These are phyloP conservation scores for Pipistrellus pygmaeus DNA, from an alignment of 2,797 vertebrate species.

Conservation along the genomic window DNA sequence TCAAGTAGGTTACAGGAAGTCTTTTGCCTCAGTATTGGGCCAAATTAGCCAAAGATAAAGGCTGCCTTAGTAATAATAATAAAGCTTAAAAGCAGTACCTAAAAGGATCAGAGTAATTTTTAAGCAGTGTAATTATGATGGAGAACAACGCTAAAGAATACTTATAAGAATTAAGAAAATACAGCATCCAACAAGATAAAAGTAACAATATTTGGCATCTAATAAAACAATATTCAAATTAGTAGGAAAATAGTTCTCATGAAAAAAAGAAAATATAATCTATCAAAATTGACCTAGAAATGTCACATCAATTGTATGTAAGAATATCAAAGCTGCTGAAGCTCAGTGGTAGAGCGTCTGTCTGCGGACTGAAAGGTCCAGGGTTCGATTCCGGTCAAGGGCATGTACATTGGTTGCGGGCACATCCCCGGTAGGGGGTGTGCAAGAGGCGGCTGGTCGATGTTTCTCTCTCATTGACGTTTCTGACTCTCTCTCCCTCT, in stretches of 20 bases:
- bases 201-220: neutral
- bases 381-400: too few species aligned
- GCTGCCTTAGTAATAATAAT: neutral
- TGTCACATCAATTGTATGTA: neutral
- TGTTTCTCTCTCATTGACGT: too few species aligned
- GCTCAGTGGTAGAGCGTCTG: too few species aligned
- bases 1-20: neutral
- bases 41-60: slow-evolving; percentile 46
- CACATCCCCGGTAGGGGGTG: too few species aligned
- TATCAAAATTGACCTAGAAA: neutral
- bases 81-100: slow-evolving; percentile 5
- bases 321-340: neutral
- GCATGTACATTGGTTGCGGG: too few species aligned
- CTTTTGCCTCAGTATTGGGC: neutral
- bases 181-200: neutral
- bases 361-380: too few species aligned
- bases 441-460: too few species aligned
- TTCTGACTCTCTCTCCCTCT: too few species aligned
- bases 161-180: neutral
- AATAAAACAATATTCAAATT: neutral
- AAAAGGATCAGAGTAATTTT: neutral
- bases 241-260: neutral
- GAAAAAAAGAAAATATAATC: neutral
- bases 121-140: neutral
- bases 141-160: neutral